Conservation (phyloP, 2,113 vertebrate genomes). For the Tupaia tana region DNA sequence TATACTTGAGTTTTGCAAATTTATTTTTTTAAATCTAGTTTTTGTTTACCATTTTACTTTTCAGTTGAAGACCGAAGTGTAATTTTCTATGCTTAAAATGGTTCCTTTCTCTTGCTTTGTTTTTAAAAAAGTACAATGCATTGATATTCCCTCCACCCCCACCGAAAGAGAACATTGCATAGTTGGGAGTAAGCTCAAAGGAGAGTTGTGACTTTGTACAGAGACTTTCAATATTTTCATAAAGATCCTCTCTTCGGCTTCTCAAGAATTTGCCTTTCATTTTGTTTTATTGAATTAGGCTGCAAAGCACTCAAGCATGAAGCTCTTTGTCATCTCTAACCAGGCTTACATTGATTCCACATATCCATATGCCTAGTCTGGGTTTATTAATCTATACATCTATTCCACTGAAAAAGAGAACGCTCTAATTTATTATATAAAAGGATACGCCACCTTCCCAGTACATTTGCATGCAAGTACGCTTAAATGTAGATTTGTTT, state of each 20-base stretch:
- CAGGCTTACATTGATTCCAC: slow-evolving; percentile 81
- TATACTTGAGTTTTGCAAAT: slow-evolving; percentile 84
- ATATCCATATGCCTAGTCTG: slow-evolving; percentile 82
- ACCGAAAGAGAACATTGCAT: background rate
- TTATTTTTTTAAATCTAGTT: slow-evolving; percentile 72
- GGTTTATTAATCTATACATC: slow-evolving; percentile 84
- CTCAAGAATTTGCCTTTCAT: slow-evolving; percentile 79
- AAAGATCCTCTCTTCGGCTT: slow-evolving; percentile 64
- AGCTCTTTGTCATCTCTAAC: slow-evolving; percentile 85
- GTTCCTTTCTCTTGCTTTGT: slow-evolving; percentile 64
- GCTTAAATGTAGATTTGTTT: slow-evolving; percentile 77
- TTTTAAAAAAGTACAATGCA: slow-evolving; percentile 54
- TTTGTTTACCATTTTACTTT: slow-evolving; percentile 77
- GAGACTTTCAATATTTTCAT: slow-evolving; percentile 77
- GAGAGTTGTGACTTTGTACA: slow-evolving; percentile 62
- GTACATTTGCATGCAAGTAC: slow-evolving; percentile 81
- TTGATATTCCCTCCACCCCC: background rate
- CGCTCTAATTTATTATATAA: slow-evolving; percentile 80
- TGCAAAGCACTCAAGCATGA: slow-evolving; percentile 81
- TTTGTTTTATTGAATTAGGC: slow-evolving; percentile 81
- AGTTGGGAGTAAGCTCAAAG: slow-evolving; percentile 4
- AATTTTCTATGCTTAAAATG: slow-evolving; percentile 71
- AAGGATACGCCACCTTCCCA: slow-evolving; percentile 71
- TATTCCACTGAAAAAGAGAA: slow-evolving; percentile 78
- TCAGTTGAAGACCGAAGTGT: slow-evolving; percentile 62